Base-by-base conservation (phyloP, 2,797 vertebrate genomes). In the Calcarius lapponicus region DNA sequence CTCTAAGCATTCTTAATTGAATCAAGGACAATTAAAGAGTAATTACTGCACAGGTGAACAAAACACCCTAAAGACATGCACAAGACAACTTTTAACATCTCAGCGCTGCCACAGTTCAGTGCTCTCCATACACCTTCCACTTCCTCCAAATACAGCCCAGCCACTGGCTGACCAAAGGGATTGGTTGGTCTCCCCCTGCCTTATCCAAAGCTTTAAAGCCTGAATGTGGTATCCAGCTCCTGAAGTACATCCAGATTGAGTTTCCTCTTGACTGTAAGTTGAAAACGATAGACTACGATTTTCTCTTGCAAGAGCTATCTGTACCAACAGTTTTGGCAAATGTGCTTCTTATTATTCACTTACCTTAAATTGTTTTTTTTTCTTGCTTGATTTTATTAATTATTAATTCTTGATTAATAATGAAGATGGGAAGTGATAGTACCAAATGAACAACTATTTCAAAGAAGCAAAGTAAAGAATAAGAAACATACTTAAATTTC, bases 101-200 rank as follows among this genome's bases (percentile, higher is more conserved):
- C 17, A 28, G 7, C 11, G 11, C n/a, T 90, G 51, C 15, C 32
- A 53, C 18, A 13, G 36, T 18, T 69, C 60, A 36, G 7, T 12
- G 26, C 9, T 18, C 28, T 60, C n/a, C 34, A 76, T 4, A 11
- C 0, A 17, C 17, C 6, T 87, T 91, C 38, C 36, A 18, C 6
- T 43, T 66, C 13, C 32, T 50, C 47, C 0, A 0, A 62, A 60
- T 4, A 45, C 4, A 79, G 32, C 22, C 32, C 2, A 13, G 34
- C 5, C 48, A 60, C 12, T 26, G 22, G 34, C 9, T 66, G 42
- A 53, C 31, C 7, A 88, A 56, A 78, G 16, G 11, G 45, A 60
- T 0, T n/a, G 16, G 12, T 1, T 21, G 9, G 10, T 71, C 13
- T 84, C 13, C 6, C 18, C 12, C 3, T 22, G n/a, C 4, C 7